Evolutionary conservation across 2,797 vertebrate genomes (phyloP).

Genomic region (Cercopithecus petaurista): DNA sequence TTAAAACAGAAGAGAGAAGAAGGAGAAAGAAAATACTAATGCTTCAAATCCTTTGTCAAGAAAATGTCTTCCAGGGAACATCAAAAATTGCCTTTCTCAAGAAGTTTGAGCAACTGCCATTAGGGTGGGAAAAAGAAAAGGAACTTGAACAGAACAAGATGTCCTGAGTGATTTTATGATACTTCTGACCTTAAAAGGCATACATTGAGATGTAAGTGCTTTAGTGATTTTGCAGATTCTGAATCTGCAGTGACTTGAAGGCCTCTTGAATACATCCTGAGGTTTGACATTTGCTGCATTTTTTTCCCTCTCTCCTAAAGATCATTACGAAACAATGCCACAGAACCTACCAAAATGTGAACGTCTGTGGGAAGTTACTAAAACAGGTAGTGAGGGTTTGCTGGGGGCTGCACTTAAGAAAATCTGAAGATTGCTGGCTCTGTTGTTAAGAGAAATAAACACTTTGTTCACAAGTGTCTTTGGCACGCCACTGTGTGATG

Average conservation of each 20-base stretch:
- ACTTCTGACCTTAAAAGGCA: slow-evolving; percentile 60
- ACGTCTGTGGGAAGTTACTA: slow-evolving; percentile 8
- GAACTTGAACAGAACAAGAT: background rate
- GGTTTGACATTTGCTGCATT: background rate
- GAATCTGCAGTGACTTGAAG: background rate
- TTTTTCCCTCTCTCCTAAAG: background rate
- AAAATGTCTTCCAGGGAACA: slow-evolving; percentile 39
- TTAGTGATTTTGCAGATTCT: background rate
- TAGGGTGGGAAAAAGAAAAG: background rate
- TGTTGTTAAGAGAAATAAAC: slow-evolving; percentile 42
- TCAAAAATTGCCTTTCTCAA: background rate
- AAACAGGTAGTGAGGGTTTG: background rate
- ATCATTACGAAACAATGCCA: background rate
- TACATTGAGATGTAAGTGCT: background rate
- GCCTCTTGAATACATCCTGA: background rate
- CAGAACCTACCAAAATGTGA: background rate
- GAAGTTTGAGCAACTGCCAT: slow-evolving; percentile 12
- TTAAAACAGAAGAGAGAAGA: background rate
- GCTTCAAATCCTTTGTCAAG: background rate
- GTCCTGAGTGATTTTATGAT: slow-evolving; percentile 27
- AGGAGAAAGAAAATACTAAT: background rate
- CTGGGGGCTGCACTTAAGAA: background rate
- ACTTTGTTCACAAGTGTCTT: slow-evolving; percentile 64
- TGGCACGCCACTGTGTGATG: slow-evolving; percentile 63
- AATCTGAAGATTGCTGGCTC: slow-evolving; percentile 42